A percentile compares a stretch with the other conserved stretches of the same genome.
These are phyloP conservation scores for Thryonomys swinderianus DNA, from an alignment of 2,113 vertebrate genomes.

Conservation along the genomic window DNA sequence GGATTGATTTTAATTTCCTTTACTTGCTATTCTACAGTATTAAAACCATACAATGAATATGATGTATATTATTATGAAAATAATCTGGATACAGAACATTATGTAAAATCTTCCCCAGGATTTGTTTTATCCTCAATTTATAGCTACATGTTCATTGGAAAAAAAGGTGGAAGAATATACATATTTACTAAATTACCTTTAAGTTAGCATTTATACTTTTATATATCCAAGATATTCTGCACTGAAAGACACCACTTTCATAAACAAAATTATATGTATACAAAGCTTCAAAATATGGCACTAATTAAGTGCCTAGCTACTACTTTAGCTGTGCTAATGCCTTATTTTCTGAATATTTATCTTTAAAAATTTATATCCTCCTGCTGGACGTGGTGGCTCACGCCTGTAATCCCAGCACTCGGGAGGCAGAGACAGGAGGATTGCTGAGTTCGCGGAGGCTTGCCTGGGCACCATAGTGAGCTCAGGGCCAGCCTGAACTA, in stretches of 20 bases:
- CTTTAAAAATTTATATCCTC: slow-evolving; percentile 53
- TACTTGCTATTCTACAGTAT: neutral
- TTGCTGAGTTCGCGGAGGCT: too few relatives aligned
- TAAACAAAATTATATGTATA: neutral
- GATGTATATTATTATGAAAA: neutral
- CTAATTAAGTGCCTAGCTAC: neutral
- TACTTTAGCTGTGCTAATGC: slow-evolving; percentile 19
- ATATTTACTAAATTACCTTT: neutral
- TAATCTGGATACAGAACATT: neutral
- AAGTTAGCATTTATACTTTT: neutral
- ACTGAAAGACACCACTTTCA: neutral
- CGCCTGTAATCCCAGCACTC: too few relatives aligned
- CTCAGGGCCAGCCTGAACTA: too few relatives aligned
- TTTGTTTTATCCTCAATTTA: neutral
- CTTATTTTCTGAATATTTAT: slow-evolving; percentile 12
- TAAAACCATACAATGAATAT: neutral
- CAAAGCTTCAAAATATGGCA: neutral
- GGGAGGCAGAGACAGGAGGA: too few relatives aligned
- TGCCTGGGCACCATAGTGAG: too few relatives aligned
- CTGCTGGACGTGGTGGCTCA: too few relatives aligned
- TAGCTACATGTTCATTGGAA: neutral
- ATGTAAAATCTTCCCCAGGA: slow-evolving; percentile 21
- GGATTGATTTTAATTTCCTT: neutral
- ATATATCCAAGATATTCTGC: neutral
- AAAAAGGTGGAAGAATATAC: neutral